A percentile compares a stretch with the other conserved stretches of the same genome.
phyloP scores from a whole-genome alignment of 2,797 vertebrate genomes.

The Gymnopithys bicolor region DNA sequence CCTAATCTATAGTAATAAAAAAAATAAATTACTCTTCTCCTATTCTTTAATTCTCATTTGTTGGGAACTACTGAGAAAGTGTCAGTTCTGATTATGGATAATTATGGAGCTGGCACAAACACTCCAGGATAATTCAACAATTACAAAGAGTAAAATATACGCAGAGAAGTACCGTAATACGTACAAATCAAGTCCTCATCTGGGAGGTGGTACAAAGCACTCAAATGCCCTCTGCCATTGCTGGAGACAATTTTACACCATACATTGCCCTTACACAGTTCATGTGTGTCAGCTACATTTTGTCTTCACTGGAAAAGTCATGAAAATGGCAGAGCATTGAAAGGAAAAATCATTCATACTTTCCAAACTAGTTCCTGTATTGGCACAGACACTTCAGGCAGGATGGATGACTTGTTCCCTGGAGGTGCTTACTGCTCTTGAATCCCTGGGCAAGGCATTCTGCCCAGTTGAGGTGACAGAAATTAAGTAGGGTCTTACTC shows the following conservation, averaged over 20 bases:
- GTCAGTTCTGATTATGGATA: not conserved
- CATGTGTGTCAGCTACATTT: not conserved
- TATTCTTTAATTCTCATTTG: not conserved
- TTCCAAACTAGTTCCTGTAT: not conserved
- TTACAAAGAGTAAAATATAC: not conserved
- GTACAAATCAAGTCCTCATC: not conserved
- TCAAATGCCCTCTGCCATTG: not conserved
- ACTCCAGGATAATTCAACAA: not conserved
- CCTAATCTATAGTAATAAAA: not conserved
- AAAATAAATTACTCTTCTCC: not conserved
- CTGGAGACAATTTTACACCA: not conserved
- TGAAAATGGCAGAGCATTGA: not conserved
- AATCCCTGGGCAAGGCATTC: not conserved
- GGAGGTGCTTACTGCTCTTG: too few species aligned
- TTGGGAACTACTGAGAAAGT: not conserved
- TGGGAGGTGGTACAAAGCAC: not conserved
- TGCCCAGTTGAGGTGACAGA: not conserved
- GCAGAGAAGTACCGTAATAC: not conserved
- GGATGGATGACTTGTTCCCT: not conserved
- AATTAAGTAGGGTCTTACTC: not conserved
- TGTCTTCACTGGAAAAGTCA: not conserved
- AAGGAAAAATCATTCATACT: not conserved
- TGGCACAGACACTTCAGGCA: not conserved
- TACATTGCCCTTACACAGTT: not conserved
- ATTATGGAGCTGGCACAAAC: not conserved